These are phyloP conservation scores for Acholoe squamosa DNA, from an alignment of 2,888 invertebrate genomes.

Conservation along the genomic window DNA sequence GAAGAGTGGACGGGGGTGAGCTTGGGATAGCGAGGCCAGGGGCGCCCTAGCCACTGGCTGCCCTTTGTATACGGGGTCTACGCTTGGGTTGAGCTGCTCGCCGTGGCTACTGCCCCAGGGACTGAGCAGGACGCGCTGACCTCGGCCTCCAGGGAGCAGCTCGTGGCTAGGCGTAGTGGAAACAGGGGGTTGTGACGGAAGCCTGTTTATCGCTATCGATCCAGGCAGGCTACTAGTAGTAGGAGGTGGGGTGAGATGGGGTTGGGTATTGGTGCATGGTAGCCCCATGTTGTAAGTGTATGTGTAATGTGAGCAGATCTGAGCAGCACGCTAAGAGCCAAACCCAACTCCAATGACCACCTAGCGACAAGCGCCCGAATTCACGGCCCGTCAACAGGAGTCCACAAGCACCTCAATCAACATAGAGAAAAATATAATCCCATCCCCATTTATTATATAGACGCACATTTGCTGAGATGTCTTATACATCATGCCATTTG, in stretches of 20 bases:
- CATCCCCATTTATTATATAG: too few species aligned
- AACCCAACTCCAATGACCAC: background rate
- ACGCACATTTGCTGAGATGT: too few species aligned
- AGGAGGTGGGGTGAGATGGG: background rate
- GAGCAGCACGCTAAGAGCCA: background rate
- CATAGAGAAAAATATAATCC: background rate
- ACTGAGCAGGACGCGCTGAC: slow-evolving; percentile 5
- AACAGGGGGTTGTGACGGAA: background rate
- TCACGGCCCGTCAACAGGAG: background rate
- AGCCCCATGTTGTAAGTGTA: background rate
- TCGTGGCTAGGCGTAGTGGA: background rate
- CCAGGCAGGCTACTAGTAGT: background rate
- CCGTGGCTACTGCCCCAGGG: background rate
- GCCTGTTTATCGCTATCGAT: slow-evolving; percentile 42
- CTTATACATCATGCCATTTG: too few species aligned
- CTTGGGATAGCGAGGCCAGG: background rate
- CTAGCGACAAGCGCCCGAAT: background rate
- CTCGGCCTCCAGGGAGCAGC: background rate
- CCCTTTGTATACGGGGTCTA: background rate
- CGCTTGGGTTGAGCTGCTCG: background rate
- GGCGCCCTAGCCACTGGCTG: background rate
- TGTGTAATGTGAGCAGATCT: background rate
- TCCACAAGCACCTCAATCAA: background rate
- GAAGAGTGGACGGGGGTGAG: background rate
- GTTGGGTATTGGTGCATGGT: background rate